Conservation (phyloP, 2,113 vertebrate genomes). For the Pomatorhinus ruficollis region DNA sequence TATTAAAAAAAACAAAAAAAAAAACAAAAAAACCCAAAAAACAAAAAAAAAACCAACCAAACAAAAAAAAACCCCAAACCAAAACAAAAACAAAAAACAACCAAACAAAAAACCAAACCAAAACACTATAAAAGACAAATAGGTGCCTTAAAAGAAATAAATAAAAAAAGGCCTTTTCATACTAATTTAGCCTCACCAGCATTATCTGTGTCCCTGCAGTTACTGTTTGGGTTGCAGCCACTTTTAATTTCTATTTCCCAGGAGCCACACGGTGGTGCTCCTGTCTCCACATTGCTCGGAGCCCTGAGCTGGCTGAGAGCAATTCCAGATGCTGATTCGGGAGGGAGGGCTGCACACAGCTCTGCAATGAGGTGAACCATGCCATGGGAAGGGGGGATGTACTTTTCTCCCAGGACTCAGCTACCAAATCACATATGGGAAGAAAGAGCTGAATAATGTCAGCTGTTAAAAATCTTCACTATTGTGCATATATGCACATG, state of each 20-base stretch:
- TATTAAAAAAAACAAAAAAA: no score
- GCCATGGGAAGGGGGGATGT: not conserved
- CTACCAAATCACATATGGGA: not conserved
- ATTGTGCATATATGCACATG: not conserved
- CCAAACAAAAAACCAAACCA: no score
- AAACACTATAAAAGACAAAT: not conserved
- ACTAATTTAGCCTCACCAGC: not conserved
- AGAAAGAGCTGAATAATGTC: not conserved
- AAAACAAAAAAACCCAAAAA: no score
- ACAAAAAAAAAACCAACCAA: no score
- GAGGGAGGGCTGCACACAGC: not conserved
- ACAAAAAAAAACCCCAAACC: no score
- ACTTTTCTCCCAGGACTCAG: not conserved
- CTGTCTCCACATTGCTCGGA: not conserved
- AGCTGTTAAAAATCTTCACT: not conserved
- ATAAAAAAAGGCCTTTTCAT: rapidly evolving
- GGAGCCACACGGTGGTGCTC: slow-evolving; percentile 26
- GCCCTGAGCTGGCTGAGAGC: not conserved
- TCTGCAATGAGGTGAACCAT: not conserved
- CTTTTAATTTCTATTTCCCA: not conserved
- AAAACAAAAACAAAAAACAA: no score
- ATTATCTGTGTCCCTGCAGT: not conserved
- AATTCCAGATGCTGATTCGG: not conserved
- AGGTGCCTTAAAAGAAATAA: not conserved
- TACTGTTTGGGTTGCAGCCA: not conserved